Base-by-base conservation (phyloP, 2,113 vertebrate species). In the Emydura subglobosa region DNA sequence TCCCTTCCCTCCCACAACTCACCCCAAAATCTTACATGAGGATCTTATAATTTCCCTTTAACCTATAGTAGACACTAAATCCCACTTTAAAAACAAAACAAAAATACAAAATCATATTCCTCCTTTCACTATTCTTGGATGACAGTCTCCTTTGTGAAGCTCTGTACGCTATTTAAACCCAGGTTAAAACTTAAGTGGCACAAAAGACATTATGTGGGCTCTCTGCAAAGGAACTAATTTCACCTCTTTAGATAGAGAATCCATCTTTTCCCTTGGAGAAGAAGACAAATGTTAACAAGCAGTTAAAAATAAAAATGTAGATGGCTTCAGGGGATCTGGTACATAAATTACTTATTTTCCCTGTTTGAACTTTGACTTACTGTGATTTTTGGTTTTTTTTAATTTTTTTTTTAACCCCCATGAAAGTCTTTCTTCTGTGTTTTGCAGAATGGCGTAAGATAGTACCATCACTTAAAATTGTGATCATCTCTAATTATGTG, bases 361-460 rank as follows among this genome's bases (percentile, higher is more conserved):
- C 68, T 72, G 10, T 72, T 39, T 72, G 68, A 42, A 74, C 68
- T 74, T 74, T 6, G 19, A 74, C 42, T 72, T 72, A 72, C 68
- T 39, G n/a, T 68, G 34, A 8, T 13, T 12, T 65, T 59, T 13
- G 11, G 31, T 59, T 11, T 31, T 59, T 59, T 12, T 61, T 61
- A 7, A 9, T 39, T 39, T 39, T 39, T 39, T 16, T 8, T 13
- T 2, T 3, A 2, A 9, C 7, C n/a, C n/a, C 16, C 31, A 16
- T 19, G 1, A 21, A 72, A 39, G n/a, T 74, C 72, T 74, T 10
- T 24, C 4, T 74, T 11, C 39, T 74, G 21, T 74, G 65, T 34
- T n/a, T 11, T 42, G 39, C 39, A 39, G 42, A 74, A 42, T 74
- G 5, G 22, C 19, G 42, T 42, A 42, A 74, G 72, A 21, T n/a